Evolutionary conservation across 1,140 invertebrate genomes (phyloP), one percentile per base, ranked within the genome.

Genomic region (Solen grandis): DNA sequence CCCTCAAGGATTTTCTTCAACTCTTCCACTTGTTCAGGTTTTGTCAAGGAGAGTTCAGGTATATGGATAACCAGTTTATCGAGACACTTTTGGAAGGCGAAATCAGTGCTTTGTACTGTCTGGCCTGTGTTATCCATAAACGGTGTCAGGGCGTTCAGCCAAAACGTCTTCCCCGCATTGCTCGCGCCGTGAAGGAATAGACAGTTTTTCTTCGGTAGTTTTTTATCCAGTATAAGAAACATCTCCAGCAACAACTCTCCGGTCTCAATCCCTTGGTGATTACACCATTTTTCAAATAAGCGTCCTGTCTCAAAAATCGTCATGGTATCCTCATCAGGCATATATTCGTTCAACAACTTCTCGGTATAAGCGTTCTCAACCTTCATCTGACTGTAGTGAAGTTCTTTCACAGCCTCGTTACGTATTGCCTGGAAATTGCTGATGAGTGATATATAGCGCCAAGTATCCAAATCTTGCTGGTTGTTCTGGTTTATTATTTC

Each of bases 101-200:
- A 74, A 4, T 38, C 70, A 27, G 16, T 1, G n/a, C 33, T 35
- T 35, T 33, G 27, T 10, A 72, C 35, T 2, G 68, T 72, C 29
- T 72, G 68, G n/a, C 68, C 68, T 19, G 31, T 27, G 1, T 2
- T 10, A 33, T 72, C 50, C 31, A n/a, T 14, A 55, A 2, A 33
- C 3, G 50, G 33, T 1, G 13, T 4, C n/a, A 72, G 14, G n/a
- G 52, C 31, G 19, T 2, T 57, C 8, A 3, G 5, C 68, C 68
- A 72, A 22, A 55, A 72, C 4, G 68, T 55, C 36, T 72, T 72
- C 16, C 68, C 68, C 4, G 68, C 50, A 46, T 72, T 72, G n/a
- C 50, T 57, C 2, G 50, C 50, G 10, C 52, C 68, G 13, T 55
- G 46, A 10, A 72, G 22, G 16, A 57, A 36, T 10, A 72, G 27